Percentiles rank a stretch among this genome's conserved stretches.
phyloP scores from a whole-genome alignment of 2,888 invertebrate genomes.

The Neoitamus cyanurus region DNA sequence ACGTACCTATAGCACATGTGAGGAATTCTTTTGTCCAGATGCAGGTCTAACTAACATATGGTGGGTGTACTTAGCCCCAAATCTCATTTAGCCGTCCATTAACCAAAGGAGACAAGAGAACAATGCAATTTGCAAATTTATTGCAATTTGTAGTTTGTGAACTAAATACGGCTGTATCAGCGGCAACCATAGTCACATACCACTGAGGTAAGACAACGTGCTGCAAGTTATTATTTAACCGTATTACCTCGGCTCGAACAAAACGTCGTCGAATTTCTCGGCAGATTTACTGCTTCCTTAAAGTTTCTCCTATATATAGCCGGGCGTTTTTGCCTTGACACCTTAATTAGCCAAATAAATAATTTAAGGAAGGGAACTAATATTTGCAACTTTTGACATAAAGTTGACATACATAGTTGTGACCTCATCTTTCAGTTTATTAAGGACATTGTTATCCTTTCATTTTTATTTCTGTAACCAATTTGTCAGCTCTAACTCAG shows the following conservation, averaged over 20 bases:
- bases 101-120: background rate
- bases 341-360: background rate
- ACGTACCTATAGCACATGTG: background rate
- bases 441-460: background rate
- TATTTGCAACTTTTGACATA: background rate
- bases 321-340: background rate
- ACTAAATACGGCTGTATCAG: background rate
- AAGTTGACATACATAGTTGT: slow-evolving; percentile 10
- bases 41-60: background rate
- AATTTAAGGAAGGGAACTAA: background rate
- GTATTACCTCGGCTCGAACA: background rate
- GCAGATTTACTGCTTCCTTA: background rate
- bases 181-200: background rate
- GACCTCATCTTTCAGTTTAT: background rate
- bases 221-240: background rate
- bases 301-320: background rate
- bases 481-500: slow-evolving; percentile 7
- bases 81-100: slow-evolving; percentile 11
- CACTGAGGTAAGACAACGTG: background rate
- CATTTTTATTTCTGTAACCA: background rate
- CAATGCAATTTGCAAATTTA: background rate
- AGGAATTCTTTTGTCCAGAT: background rate
- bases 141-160: slow-evolving; percentile 27
- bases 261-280: background rate
- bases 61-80: background rate